Percentiles rank a stretch among this genome's conserved stretches.
Evolutionary conservation across 2,797 vertebrate genomes (phyloP).

Genomic region (Trichosurus vulpecula): DNA sequence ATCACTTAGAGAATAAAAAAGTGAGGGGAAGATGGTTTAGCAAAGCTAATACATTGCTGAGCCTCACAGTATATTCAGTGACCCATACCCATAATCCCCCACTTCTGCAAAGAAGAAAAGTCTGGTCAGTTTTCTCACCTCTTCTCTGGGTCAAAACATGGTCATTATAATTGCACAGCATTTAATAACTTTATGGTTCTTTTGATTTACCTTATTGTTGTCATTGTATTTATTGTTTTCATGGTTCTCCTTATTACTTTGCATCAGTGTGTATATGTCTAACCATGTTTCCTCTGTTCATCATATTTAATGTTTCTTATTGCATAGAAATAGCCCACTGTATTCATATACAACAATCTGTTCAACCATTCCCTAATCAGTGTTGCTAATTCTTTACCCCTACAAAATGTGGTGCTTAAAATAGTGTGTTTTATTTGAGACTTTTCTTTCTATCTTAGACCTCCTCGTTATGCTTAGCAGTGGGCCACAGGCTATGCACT

Average conservation of each 20-base stretch:
- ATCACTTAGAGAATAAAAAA: background rate
- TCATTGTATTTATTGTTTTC: background rate
- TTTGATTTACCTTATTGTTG: background rate
- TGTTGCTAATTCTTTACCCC: background rate
- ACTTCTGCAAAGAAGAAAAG: background rate
- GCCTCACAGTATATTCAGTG: background rate
- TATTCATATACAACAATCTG: background rate
- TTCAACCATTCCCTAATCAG: background rate
- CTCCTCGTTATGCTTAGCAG: background rate
- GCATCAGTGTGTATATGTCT: background rate
- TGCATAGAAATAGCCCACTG: background rate
- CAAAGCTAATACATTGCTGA: background rate
- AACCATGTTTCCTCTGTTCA: background rate
- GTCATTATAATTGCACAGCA: background rate
- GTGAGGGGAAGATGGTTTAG: background rate
- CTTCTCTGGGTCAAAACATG: background rate
- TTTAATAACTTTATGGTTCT: background rate
- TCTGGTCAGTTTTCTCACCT: background rate
- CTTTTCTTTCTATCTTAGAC: background rate
- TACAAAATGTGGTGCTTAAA: background rate
- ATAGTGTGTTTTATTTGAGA: background rate
- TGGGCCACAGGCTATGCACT: background rate
- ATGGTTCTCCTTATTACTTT: background rate
- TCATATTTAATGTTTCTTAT: background rate
- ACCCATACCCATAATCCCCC: background rate